Evolutionary conservation across 2,113 vertebrate genomes (phyloP), one percentile per base, ranked within the genome.

Genomic region (Cinclus cinclus): DNA sequence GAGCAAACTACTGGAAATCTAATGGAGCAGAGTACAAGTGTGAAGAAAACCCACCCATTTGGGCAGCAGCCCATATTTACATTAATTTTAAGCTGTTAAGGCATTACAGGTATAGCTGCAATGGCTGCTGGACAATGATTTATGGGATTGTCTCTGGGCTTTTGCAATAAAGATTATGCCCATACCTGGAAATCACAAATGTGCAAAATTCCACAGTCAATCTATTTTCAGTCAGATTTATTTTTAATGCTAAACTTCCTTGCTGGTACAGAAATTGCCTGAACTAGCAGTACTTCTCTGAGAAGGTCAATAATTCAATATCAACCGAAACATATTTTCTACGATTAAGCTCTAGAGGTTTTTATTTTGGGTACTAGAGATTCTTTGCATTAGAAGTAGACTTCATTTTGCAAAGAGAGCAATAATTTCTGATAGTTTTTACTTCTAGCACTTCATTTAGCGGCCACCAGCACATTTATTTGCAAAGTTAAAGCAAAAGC

Each of bases 221-320:
- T 60, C n/a, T 82, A 11, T 58, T 85, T 94, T 64, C 35, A 52
- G 3, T 44, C 0, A 4, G 16, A 25, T 60, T 73, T 42, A 65
- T 67, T 56, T 70, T 59, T 53, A 62, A 85, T 49, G 70, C 30
- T 91, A 28, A 90, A n/a, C 55, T 71, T 75, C 60, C 41, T 87
- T 59, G 18, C 52, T 80, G 22, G 37, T 69, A 31, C 28, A 78
- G 56, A 92, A 86, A 89, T 68, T 41, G n/a, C 49, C 56, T 86
- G 84, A 93, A 83, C 35, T 74, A 83, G 70, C 87, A 95, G 64
- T 55, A 58, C 53, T 93, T 87, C 33, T 21, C 59, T 1, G 15
- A 75, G 71, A 83, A 92, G 60, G 76, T 90, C 85, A 85, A 94
- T 94, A 96, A 94, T 33, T 95, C 93, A 85, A 65, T 95, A 78